Conservation (phyloP, 2,113 vertebrate species). For the Fregata magnificens region DNA sequence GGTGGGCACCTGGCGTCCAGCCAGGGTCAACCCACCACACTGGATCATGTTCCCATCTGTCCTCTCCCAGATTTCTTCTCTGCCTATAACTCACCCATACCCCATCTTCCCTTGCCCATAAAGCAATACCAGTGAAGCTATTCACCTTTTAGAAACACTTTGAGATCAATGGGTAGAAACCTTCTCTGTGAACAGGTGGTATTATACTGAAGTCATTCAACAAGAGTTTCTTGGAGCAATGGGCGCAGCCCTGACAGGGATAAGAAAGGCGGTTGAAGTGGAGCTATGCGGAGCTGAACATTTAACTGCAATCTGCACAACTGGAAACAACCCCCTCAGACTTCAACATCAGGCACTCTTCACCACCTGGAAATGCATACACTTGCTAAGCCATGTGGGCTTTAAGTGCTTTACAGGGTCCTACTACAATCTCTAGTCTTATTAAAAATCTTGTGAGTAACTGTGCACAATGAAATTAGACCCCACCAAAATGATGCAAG, state of each 20-base stretch:
- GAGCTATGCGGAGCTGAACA: neutral
- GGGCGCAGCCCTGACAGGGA: neutral
- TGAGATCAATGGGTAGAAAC: neutral
- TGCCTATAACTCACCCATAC: neutral
- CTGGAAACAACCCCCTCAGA: neutral
- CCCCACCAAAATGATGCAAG: neutral
- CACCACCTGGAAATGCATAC: neutral
- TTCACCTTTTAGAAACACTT: neutral
- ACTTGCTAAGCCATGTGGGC: neutral
- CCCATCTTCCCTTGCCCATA: neutral
- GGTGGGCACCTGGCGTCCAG: too few species aligned
- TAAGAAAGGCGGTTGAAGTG: neutral
- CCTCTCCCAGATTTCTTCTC: neutral
- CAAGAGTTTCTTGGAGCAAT: neutral
- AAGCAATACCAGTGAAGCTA: neutral
- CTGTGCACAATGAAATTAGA: neutral
- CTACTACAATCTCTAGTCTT: neutral
- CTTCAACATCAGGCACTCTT: neutral
- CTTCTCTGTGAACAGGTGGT: neutral
- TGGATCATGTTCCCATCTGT: neutral
- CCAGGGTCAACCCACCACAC: too few species aligned
- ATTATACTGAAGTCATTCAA: neutral
- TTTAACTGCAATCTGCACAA: neutral
- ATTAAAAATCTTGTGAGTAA: neutral
- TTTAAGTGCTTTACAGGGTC: neutral